These are phyloP conservation scores for Pelobates fuscus DNA, from an alignment of 2,113 vertebrate genomes.

Conservation along the genomic window DNA sequence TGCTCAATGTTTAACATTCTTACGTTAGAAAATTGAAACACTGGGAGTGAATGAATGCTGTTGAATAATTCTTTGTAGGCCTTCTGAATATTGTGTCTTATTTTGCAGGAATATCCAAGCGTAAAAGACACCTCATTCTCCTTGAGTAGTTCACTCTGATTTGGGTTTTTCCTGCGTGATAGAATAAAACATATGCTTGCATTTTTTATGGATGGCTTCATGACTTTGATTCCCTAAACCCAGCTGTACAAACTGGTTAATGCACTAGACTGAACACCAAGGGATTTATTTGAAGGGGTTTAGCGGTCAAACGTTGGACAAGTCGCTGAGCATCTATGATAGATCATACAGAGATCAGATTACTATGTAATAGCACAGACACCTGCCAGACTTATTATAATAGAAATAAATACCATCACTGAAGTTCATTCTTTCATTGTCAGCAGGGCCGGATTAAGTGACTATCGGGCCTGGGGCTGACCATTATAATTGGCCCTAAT, in stretches of 20 bases:
- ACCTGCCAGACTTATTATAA: neutral
- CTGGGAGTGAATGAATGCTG: no score
- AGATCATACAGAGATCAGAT: conserved; percentile 10
- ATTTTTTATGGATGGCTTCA: conserved; percentile 35
- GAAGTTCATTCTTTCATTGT: no score
- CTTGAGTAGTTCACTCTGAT: conserved; percentile 18
- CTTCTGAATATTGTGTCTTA: neutral
- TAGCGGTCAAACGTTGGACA: conserved; percentile 14
- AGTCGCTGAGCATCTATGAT: neutral
- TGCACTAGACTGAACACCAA: conserved; percentile 26
- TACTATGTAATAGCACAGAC: neutral
- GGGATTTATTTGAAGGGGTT: conserved; percentile 12
- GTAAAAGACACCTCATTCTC: conserved; percentile 23
- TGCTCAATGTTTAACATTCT: no score
- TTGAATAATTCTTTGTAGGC: no score
- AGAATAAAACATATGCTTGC: conserved; percentile 26
- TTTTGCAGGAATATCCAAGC: conserved; percentile 20
- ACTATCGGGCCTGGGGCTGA: no score
- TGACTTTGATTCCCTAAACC: conserved; percentile 27
- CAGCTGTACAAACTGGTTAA: conserved; percentile 38
- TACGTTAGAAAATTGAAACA: no score
- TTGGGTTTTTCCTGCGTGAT: conserved; percentile 29
- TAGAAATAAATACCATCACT: conserved; percentile 1
- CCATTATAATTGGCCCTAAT: no score
- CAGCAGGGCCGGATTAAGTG: no score